phyloP scores from a whole-genome alignment of 2,888 invertebrate species.

The Steinernema hermaphroditum region DNA sequence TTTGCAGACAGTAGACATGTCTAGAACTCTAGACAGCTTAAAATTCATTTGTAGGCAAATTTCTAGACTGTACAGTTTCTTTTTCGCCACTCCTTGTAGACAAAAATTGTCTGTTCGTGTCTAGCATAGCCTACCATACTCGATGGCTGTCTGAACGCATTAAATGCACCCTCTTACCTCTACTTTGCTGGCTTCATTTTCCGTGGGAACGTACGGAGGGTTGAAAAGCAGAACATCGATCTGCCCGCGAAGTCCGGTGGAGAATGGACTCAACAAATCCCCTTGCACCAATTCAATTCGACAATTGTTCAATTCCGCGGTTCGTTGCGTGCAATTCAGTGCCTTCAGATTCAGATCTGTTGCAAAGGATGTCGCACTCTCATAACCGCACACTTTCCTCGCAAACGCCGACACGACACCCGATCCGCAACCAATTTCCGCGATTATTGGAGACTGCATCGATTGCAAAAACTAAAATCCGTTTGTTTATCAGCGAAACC shows the following conservation, averaged over 20 bases:
- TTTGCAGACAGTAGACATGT: too few relatives aligned
- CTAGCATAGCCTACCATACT: too few relatives aligned
- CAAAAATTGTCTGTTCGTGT: too few relatives aligned
- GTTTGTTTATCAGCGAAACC: background rate
- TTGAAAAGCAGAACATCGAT: slow-evolving; percentile 88
- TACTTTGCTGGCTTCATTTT: slow-evolving; percentile 46
- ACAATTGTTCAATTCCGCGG: slow-evolving; percentile 75
- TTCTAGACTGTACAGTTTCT: too few relatives aligned
- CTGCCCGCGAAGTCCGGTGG: slow-evolving; percentile 58
- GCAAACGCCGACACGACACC: slow-evolving; percentile 87
- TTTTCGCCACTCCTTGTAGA: too few relatives aligned
- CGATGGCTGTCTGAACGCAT: too few relatives aligned
- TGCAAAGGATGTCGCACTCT: slow-evolving; percentile 57
- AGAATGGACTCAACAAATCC: slow-evolving; percentile 39
- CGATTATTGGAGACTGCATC: slow-evolving; percentile 54
- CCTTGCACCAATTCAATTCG: slow-evolving; percentile 67
- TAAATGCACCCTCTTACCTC: too few relatives aligned
- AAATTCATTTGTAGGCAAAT: too few relatives aligned
- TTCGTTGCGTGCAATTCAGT: slow-evolving; percentile 76
- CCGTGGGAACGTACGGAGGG: slow-evolving; percentile 88
- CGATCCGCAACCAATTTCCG: slow-evolving; percentile 89
- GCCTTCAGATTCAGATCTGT: slow-evolving; percentile 84
- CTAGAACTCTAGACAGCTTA: too few relatives aligned
- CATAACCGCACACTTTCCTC: slow-evolving; percentile 71
- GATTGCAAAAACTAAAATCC: slow-evolving; percentile 37